Evolutionary conservation across 2,113 vertebrate species (phyloP), one percentile per base, ranked within the genome.

Genomic region (Dasyprocta punctata): DNA sequence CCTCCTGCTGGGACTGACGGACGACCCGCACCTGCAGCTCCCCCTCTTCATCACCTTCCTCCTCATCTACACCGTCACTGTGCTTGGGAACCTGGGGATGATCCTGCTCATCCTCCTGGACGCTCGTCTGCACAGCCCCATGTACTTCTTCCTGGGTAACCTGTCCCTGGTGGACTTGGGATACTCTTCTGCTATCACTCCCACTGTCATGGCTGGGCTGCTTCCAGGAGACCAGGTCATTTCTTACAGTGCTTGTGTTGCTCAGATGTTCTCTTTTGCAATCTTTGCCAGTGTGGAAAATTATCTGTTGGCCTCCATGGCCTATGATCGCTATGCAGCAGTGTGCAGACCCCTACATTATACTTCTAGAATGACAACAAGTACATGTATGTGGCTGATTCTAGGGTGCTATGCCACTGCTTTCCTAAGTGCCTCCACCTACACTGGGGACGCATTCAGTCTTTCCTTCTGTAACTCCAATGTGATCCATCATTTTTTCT

Each of bases 401-500:
- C 44, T 41, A 7, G 73, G 82, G 1, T 96, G n/a, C 13, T 97
- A 91, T 17, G 0, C 73, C 47, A 86, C 26, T 41, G 89, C 89
- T 38, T 91, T 97, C 28, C 28, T 97, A 28, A 96, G 77, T 38
- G 71, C 97, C 10, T 96, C 83, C 1, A 38, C 94, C 20, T 33
- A 91, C 2, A 47, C 0, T n/a, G 83, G 91, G 12, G 24, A 89
- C 49, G 93, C 78, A 0, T 96, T 97, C 36, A 52, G 38, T 17
- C 96, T 97, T 22, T 90, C 83, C 41, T 97, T 94, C 52, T 97
- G 78, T 60, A 10, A 16, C 0, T 89, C 73, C n/a, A 96, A 60
- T 65, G n/a, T 58, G 19, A 24, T 95, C 8, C 95, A 90, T 47
- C 96, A 97, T 36, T 96, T 97, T 81, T 97, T 96, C 63, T 93